Percentiles rank a stretch among this genome's conserved stretches.
These are phyloP conservation scores for Litocranius walleri DNA, from an alignment of 2,113 vertebrate species.

Conservation along the genomic window DNA sequence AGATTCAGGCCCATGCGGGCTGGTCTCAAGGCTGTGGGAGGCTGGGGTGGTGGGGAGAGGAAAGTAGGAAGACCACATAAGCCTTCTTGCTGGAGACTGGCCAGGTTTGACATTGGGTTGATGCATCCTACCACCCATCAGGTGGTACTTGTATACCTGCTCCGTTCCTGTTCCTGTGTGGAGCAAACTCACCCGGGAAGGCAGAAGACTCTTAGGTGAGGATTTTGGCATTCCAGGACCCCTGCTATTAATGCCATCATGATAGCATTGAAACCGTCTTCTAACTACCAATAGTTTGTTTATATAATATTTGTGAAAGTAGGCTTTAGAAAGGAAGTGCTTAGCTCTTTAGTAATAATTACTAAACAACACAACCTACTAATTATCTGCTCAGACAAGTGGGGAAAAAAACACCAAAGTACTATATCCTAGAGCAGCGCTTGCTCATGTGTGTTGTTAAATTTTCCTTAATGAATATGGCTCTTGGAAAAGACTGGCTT, in stretches of 20 bases:
- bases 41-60: neutral
- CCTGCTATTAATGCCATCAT: neutral
- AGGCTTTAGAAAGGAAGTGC: constrained; percentile 1
- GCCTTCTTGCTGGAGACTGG: neutral
- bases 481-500: constrained; percentile 1
- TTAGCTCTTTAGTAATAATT: constrained; percentile 36
- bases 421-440: neutral
- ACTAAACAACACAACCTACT: constrained; percentile 1
- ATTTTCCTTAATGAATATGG: neutral
- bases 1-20: neutral
- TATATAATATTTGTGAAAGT: neutral
- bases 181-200: neutral
- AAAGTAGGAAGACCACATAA: neutral
- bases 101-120: neutral
- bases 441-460: neutral
- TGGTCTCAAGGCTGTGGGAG: neutral
- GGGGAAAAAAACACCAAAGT: neutral
- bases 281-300: constrained; percentile 30
- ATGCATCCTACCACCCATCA: neutral
- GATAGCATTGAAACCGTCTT: neutral
- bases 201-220: neutral
- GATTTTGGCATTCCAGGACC: neutral
- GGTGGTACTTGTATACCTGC: neutral
- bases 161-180: neutral
- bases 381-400: constrained; percentile 40